Evolutionary conservation across 2,797 vertebrate genomes (phyloP).

Genomic region (Sebastes iracundus): DNA sequence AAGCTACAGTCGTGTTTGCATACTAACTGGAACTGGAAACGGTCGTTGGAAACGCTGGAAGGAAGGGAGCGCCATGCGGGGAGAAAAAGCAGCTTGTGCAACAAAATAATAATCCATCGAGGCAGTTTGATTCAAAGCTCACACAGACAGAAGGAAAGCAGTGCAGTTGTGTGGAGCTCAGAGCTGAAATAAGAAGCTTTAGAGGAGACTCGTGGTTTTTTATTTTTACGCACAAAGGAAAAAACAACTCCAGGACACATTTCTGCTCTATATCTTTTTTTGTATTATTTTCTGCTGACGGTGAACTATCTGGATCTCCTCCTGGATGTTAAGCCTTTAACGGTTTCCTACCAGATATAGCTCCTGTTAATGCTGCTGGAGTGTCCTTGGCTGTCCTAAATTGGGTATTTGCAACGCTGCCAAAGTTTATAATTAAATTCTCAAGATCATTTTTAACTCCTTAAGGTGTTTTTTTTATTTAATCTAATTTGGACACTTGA

Average conservation of each 20-base stretch:
- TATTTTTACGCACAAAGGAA: slow-evolving; percentile 23
- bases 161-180: slow-evolving; percentile 18
- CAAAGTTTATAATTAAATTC: slow-evolving; percentile 72
- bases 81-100: slow-evolving; percentile 25
- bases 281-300: not conserved
- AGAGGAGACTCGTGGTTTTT: slow-evolving; percentile 42
- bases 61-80: slow-evolving; percentile 62
- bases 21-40: not conserved
- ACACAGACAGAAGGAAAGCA: slow-evolving; percentile 34
- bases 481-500: not conserved
- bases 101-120: slow-evolving; percentile 39
- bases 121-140: slow-evolving; percentile 1
- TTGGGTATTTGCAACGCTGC: slow-evolving; percentile 43
- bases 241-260: not conserved
- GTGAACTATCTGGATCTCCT: not conserved
- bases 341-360: slow-evolving; percentile 76
- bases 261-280: not conserved
- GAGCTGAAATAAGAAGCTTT: slow-evolving; percentile 65
- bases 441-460: not conserved
- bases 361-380: slow-evolving; percentile 45
- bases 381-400: slow-evolving; percentile 49
- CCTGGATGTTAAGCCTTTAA: slow-evolving; percentile 50
- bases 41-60: slow-evolving; percentile 49
- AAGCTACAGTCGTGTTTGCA: slow-evolving; percentile 24
- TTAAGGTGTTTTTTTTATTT: not conserved